Base-by-base conservation (phyloP, 2,888 invertebrate species). In the Campoletis raptor region DNA sequence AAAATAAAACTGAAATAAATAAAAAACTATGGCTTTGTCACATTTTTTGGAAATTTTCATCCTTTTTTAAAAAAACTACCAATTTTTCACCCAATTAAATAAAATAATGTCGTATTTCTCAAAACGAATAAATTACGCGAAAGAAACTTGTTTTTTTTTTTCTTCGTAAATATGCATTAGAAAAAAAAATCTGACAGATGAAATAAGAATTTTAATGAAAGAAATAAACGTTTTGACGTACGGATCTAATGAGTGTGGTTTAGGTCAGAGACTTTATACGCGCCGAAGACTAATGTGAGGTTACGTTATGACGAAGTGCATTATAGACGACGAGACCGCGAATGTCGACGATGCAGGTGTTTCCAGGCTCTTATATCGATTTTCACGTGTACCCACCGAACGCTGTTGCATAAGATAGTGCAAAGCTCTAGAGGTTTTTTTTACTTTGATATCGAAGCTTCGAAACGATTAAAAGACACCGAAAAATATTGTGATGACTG, bases 351-450 rank as follows among this genome's bases (percentile, higher is more conserved):
- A 79, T 86, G 86, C 86, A 86, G 86, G 86, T 86, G 79, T 84
- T 84, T 82, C 70, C 81, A 78, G 81, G 83, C 86, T 86, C 81
- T 81, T 79, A 81, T 86, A 86, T 86, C 86, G 86, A 86, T 86
- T 86, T 84, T 78, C 84, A 81, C 81, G 84, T 77, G 54, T 52
- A 73, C 48, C 77, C 83, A 61, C 77, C 83, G 61, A 83, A 84
- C 78, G 69, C 81, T n/a, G 74, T 86, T 86, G 86, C 86, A 84
- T 84, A 86, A 86, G 81, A 84, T 30, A 74, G 78, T 82, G 86
- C 84, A 86, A 86, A 84, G 69, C 86, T 81, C 81, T 66, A 69
- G 18, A 81, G 12, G 61, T 69, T 69, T 69, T 37, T 64, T 70
- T 42, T 36, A 70, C 54, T 83, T 40, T 40, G 67, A 42, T 40